Conservation (phyloP, 2,113 vertebrate genomes). For the Psettodes erumei region DNA sequence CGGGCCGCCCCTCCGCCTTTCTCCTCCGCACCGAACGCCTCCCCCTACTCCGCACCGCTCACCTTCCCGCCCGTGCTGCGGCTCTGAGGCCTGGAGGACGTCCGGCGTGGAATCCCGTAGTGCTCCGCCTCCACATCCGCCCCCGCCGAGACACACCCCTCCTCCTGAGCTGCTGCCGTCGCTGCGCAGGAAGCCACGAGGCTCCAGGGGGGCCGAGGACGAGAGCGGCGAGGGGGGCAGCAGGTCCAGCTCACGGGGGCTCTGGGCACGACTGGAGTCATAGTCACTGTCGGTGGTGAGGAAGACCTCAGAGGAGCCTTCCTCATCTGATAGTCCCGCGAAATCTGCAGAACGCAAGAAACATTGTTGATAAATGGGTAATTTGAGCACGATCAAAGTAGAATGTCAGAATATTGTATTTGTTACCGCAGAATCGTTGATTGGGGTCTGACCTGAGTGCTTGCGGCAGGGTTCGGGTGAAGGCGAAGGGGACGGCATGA, state of each 20-base stretch:
- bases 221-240: slow-evolving; percentile 80
- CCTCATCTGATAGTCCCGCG: slow-evolving; percentile 87
- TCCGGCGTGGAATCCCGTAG: slow-evolving; percentile 85
- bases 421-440: not conserved
- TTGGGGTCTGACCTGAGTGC: slow-evolving; percentile 81
- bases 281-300: slow-evolving; percentile 91
- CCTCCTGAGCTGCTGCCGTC: slow-evolving; percentile 69
- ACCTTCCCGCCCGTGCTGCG: slow-evolving; percentile 29
- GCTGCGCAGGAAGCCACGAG: slow-evolving; percentile 65
- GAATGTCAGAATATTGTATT: not conserved
- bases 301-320: slow-evolving; percentile 92
- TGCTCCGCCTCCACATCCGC: slow-evolving; percentile 40
- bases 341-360: slow-evolving; percentile 75
- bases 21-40: slow-evolving; percentile 47
- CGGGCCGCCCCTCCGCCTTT: slow-evolving; percentile 45
- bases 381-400: not conserved
- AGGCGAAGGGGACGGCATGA: slow-evolving; percentile 86
- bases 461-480: slow-evolving; percentile 86
- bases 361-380: not conserved
- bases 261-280: slow-evolving; percentile 90
- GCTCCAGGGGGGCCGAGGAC: slow-evolving; percentile 69
- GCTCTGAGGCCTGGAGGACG: slow-evolving; percentile 86
- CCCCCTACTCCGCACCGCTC: slow-evolving; percentile 55
- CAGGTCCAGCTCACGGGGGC: slow-evolving; percentile 89
- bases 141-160: slow-evolving; percentile 40